These are phyloP conservation scores for Laspeyria flexula DNA, from an alignment of 2,888 invertebrate species.

Conservation along the genomic window DNA sequence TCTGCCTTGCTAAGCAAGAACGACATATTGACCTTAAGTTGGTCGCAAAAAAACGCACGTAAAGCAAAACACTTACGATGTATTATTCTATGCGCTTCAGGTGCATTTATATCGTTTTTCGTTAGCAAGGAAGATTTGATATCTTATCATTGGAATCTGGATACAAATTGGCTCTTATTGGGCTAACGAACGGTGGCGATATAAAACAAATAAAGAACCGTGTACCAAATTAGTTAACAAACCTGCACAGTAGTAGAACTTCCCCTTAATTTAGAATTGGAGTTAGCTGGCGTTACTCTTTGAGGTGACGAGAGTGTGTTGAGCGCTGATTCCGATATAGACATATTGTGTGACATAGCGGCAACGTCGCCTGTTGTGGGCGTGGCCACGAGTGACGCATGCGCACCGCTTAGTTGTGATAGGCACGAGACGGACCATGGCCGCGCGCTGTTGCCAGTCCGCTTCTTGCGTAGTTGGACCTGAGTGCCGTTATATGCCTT, in stretches of 20 bases:
- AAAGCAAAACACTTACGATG: too few relatives aligned
- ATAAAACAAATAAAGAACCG: background rate
- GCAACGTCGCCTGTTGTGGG: slow-evolving; percentile 68
- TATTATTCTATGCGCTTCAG: too few relatives aligned
- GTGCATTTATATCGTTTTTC: too few relatives aligned
- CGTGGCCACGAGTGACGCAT: slow-evolving; percentile 74
- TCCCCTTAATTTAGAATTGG: slow-evolving; percentile 75
- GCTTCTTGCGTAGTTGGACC: slow-evolving; percentile 89
- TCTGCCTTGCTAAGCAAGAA: too few relatives aligned
- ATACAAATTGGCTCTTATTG: too few relatives aligned
- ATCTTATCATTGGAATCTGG: too few relatives aligned
- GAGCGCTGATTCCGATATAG: slow-evolving; percentile 95
- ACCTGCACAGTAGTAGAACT: slow-evolving; percentile 83
- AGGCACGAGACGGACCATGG: slow-evolving; percentile 97
- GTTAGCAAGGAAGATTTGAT: too few relatives aligned
- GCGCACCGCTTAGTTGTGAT: slow-evolving; percentile 88
- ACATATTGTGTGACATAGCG: slow-evolving; percentile 88
- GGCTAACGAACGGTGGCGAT: too few relatives aligned
- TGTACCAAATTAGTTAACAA: slow-evolving; percentile 11
- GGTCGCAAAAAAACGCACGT: too few relatives aligned
- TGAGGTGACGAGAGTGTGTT: slow-evolving; percentile 88
- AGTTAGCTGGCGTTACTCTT: slow-evolving; percentile 75
- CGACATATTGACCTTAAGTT: too few relatives aligned
- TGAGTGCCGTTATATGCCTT: slow-evolving; percentile 52
- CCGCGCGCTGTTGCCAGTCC: slow-evolving; percentile 85